phyloP scores from a whole-genome alignment of 1,140 invertebrate species.

The Caenorhabditis inopinata region DNA sequence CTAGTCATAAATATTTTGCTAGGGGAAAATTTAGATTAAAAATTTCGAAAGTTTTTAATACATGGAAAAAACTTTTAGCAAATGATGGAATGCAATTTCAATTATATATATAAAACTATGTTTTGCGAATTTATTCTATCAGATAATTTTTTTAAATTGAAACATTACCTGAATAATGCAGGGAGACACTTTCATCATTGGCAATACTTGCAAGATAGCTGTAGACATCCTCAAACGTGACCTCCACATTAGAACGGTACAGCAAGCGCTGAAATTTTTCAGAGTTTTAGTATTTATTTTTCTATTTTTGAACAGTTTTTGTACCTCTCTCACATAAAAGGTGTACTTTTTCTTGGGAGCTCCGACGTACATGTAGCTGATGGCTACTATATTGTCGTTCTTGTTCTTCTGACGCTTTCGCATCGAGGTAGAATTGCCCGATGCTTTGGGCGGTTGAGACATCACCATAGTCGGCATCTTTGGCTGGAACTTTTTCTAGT shows the following conservation, averaged over 20 bases:
- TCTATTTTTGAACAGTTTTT: neutral
- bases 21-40: too few species aligned
- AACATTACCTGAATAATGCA: neutral
- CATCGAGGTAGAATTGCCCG: neutral
- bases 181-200: neutral
- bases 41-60: neutral
- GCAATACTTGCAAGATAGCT: neutral
- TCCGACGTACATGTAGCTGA: neutral
- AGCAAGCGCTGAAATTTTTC: neutral
- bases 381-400: neutral
- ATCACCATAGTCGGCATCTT: constrained; percentile 23
- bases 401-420: neutral
- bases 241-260: neutral
- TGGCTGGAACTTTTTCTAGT: neutral
- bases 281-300: neutral
- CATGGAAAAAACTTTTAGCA: too few species aligned
- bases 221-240: neutral
- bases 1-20: too few species aligned
- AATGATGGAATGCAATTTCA: too few species aligned
- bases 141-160: too few species aligned
- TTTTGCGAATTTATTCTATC: too few species aligned
- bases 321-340: neutral
- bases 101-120: too few species aligned
- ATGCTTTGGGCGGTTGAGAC: neutral
- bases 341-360: neutral